These are phyloP conservation scores for Pectinophora gossypiella DNA, from an alignment of 1,140 invertebrate species.

Conservation along the genomic window DNA sequence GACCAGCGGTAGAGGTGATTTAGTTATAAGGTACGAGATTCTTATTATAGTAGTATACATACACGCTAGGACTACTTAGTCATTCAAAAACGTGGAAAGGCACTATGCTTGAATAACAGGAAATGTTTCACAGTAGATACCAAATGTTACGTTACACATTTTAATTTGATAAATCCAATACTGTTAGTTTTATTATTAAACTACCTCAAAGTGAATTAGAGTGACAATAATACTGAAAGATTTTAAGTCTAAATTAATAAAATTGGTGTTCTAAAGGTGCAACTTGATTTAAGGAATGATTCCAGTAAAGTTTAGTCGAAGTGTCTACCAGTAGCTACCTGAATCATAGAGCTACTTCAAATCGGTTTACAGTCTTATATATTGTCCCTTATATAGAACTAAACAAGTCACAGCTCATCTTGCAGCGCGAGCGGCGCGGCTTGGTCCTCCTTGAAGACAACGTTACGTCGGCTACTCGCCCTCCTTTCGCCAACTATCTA, in stretches of 20 bases:
- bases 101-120: constrained; percentile 61
- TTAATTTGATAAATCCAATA: constrained; percentile 2
- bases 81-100: constrained; percentile 51
- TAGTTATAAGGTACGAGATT: constrained; percentile 1
- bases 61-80: constrained; percentile 35
- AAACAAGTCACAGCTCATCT: constrained; percentile 35
- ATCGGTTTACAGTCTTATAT: constrained; percentile 39
- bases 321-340: neutral
- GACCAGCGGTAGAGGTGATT: too few relatives aligned
- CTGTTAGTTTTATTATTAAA: neutral
- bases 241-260: neutral
- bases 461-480: constrained; percentile 30
- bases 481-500: constrained; percentile 37
- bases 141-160: neutral
- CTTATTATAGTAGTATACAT: constrained; percentile 28
- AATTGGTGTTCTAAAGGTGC: constrained; percentile 2
- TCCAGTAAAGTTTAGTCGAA: neutral
- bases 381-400: constrained; percentile 35
- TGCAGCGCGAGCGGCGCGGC: constrained; percentile 16
- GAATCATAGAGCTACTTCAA: constrained; percentile 11
- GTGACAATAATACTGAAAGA: neutral
- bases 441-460: constrained; percentile 60
- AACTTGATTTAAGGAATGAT: constrained; percentile 3
- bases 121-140: constrained; percentile 13
- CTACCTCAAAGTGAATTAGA: neutral